phyloP scores from a whole-genome alignment of 2,888 invertebrate species.

The Melinopterus prodromus region DNA sequence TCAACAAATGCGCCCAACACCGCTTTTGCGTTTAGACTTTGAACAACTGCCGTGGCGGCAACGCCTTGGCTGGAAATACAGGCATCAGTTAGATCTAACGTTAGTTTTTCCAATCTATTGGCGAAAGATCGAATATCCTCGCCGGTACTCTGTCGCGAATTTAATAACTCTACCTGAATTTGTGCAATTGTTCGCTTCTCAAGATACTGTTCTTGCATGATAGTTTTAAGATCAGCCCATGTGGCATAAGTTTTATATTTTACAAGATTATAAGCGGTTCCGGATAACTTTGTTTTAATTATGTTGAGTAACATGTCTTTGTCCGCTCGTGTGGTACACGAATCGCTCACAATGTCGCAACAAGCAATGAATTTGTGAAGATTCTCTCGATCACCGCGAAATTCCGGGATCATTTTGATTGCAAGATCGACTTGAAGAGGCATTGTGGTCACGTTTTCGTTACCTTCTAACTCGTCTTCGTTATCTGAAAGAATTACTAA shows the following conservation, averaged over 20 bases:
- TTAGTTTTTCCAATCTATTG: conserved; percentile 13
- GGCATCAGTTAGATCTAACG: conserved; percentile 10
- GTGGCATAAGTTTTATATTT: conserved; percentile 8
- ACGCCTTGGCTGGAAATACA: neutral
- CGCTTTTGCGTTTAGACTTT: conserved; percentile 12
- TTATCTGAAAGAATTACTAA: neutral
- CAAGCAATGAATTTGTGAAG: conserved; percentile 7
- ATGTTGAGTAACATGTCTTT: conserved; percentile 5
- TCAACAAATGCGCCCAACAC: conserved; percentile 16
- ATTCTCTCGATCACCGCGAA: neutral
- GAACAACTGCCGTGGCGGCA: neutral
- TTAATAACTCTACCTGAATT: conserved; percentile 10
- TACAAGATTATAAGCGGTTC: conserved; percentile 4
- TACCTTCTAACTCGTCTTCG: neutral
- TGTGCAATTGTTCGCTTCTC: neutral
- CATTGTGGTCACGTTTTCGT: neutral
- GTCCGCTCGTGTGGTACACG: conserved; percentile 13
- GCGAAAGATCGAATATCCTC: conserved; percentile 14
- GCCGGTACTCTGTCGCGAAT: neutral
- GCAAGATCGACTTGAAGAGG: conserved; percentile 11
- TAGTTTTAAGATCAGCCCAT: neutral
- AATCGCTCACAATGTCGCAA: neutral
- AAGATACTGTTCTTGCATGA: conserved; percentile 17
- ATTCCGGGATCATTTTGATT: conserved; percentile 7
- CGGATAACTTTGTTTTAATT: conserved; percentile 15